phyloP scores from a whole-genome alignment of 1,140 invertebrate species.

The Drosophila rufa region DNA sequence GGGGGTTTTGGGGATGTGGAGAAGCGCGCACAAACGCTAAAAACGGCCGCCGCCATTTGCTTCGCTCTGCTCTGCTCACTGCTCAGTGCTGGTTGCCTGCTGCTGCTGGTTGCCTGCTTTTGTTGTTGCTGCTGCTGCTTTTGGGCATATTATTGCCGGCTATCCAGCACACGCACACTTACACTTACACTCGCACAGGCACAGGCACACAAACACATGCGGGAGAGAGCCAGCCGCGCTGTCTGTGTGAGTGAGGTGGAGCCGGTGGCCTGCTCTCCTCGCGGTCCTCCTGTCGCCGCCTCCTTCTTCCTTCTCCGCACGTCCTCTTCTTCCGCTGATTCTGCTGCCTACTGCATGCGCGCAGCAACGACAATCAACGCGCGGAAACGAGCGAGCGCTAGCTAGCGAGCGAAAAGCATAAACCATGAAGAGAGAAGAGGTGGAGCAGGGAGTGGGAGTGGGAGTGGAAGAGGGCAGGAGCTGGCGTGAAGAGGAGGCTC shows the following conservation, averaged over 20 bases:
- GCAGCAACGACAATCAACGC: constrained; percentile 76
- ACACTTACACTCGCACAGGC: constrained; percentile 37
- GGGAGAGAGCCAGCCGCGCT: constrained; percentile 40
- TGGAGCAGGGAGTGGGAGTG: background rate
- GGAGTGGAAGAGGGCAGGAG: constrained; percentile 6
- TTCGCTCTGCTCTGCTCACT: constrained; percentile 47
- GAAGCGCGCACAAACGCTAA: constrained; percentile 77
- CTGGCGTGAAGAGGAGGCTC: constrained; percentile 57
- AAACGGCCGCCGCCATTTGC: constrained; percentile 76
- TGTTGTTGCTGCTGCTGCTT: constrained; percentile 61
- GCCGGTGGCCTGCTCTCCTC: constrained; percentile 59
- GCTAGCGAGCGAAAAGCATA: constrained; percentile 77
- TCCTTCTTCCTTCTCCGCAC: background rate
- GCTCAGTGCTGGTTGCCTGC: constrained; percentile 43
- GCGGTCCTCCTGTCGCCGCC: background rate
- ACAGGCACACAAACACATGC: constrained; percentile 15
- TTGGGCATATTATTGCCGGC: constrained; percentile 83
- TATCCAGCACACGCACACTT: constrained; percentile 71
- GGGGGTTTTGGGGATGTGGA: constrained; percentile 15
- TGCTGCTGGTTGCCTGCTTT: constrained; percentile 50
- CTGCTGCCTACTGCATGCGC: constrained; percentile 44
- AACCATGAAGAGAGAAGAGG: constrained; percentile 67
- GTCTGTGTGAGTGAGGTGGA: constrained; percentile 68
- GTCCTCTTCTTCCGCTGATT: constrained; percentile 18
- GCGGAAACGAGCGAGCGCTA: constrained; percentile 68